Evolutionary conservation across 2,113 vertebrate genomes (phyloP).

Genomic region (Sminthopsis crassicaudata): DNA sequence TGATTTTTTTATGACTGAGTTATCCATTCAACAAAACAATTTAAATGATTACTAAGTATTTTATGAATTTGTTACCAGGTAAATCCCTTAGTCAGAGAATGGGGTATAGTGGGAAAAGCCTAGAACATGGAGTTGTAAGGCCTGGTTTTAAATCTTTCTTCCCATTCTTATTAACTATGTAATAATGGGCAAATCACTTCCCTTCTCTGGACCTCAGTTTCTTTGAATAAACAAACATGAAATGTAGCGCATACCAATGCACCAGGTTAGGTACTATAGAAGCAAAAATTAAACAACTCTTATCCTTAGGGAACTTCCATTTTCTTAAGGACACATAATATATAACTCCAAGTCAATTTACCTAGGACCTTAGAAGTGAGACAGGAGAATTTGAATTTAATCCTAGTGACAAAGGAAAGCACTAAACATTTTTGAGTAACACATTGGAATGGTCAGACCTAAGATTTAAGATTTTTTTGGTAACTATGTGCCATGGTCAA

Average conservation of each 20-base stretch:
- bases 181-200: background rate
- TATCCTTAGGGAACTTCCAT: background rate
- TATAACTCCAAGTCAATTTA: background rate
- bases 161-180: background rate
- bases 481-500: background rate
- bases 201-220: background rate
- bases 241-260: background rate
- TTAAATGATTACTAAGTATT: background rate
- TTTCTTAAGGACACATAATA: background rate
- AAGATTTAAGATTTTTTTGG: background rate
- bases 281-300: background rate
- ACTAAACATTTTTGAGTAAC: background rate
- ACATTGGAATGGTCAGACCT: background rate
- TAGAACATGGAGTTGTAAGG: background rate
- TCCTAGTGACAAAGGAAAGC: background rate
- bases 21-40: background rate
- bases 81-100: background rate
- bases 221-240: background rate
- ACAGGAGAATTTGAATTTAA: background rate
- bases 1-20: background rate
- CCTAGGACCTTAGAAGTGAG: background rate
- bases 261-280: background rate
- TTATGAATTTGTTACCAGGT: background rate
- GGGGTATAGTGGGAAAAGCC: background rate
- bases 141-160: background rate